Conservation (phyloP, 2,113 vertebrate genomes). For the Chamaea fasciata region DNA sequence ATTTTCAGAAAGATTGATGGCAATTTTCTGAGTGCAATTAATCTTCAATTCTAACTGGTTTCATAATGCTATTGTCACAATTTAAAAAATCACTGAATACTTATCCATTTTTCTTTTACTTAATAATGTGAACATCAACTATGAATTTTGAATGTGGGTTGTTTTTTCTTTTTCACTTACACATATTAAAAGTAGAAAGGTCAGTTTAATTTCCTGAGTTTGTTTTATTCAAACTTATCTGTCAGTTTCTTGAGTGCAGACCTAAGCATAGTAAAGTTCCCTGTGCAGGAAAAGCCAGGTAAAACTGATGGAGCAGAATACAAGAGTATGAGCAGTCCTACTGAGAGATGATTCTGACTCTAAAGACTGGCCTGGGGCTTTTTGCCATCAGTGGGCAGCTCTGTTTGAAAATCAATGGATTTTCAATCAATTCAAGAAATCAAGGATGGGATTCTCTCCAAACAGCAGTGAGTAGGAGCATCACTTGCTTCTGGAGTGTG, state of each 20-base stretch:
- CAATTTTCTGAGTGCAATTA: background rate
- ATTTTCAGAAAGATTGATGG: background rate
- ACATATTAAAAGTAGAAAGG: background rate
- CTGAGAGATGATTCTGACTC: background rate
- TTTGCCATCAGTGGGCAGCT: background rate
- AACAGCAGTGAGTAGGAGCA: background rate
- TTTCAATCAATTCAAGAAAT: background rate
- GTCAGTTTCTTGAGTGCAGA: background rate
- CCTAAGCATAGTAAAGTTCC: background rate
- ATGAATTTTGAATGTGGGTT: background rate
- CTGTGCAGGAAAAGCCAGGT: background rate
- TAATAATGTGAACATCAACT: background rate
- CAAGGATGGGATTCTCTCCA: background rate
- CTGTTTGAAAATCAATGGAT: background rate
- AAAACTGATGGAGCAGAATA: background rate
- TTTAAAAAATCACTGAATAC: background rate
- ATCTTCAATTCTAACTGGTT: background rate
- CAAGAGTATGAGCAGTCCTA: fast-evolving
- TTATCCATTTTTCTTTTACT: background rate
- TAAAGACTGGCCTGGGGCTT: background rate
- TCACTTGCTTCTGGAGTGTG: background rate
- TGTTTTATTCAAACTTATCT: background rate
- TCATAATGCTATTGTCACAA: background rate
- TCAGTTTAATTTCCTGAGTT: background rate
- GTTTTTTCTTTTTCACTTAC: background rate